phyloP scores from a whole-genome alignment of 2,888 invertebrate species.

The Callyntrura sp. region DNA sequence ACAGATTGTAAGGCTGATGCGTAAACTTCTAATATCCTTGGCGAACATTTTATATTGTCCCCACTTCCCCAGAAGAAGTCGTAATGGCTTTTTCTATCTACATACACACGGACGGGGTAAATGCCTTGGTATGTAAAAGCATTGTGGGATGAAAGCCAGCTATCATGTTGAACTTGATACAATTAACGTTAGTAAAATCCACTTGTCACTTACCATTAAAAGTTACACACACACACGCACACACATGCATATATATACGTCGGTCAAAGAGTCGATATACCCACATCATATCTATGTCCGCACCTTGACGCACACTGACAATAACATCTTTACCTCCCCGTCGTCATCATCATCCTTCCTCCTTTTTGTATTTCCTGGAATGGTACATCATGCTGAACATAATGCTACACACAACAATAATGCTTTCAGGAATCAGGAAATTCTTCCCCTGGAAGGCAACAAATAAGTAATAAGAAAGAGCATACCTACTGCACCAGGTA shows the following conservation, averaged over 20 bases:
- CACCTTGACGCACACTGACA: conserved; percentile 55
- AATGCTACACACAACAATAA: conserved; percentile 26
- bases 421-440: conserved; percentile 14
- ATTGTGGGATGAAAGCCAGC: not conserved
- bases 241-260: not conserved
- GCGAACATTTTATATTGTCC: not conserved
- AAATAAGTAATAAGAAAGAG: not conserved
- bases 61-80: not conserved
- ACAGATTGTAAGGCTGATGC: not conserved
- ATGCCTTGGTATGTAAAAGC: not conserved
- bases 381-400: conserved; percentile 27
- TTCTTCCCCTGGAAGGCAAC: conserved; percentile 31
- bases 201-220: conserved; percentile 32
- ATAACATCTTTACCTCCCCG: conserved; percentile 46
- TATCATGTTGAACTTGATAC: not conserved
- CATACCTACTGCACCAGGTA: not conserved
- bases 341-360: conserved; percentile 47
- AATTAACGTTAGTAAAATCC: conserved; percentile 17
- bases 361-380: conserved; percentile 26
- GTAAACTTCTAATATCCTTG: not conserved
- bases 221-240: not conserved
- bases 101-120: too few relatives aligned
- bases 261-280: not conserved
- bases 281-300: conserved; percentile 4
- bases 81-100: conserved; percentile 17